Conservation (phyloP, 1,140 invertebrate genomes). For the Fragariocoptes setiger region DNA sequence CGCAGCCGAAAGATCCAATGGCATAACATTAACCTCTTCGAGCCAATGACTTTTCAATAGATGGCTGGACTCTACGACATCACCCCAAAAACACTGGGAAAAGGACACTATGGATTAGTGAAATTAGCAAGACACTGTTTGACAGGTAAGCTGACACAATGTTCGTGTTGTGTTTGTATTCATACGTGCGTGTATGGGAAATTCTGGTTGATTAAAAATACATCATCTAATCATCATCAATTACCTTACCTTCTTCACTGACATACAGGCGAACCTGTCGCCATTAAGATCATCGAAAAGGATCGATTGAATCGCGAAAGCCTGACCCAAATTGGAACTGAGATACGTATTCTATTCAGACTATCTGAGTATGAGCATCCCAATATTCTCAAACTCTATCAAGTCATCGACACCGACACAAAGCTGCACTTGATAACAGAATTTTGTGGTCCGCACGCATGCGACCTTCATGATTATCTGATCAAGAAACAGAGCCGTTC, state of each 20-base stretch:
- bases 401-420: conserved; percentile 84
- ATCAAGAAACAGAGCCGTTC: conserved; percentile 49
- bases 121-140: conserved; percentile 94
- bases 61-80: conserved; percentile 70
- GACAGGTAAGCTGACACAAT: conserved; percentile 39
- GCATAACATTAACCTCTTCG: too few species aligned
- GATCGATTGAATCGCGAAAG: conserved; percentile 55
- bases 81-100: conserved; percentile 50
- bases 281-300: conserved; percentile 69
- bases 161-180: too few species aligned
- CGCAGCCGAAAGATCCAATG: too few species aligned
- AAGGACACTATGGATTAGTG: conserved; percentile 90
- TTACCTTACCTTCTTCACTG: background rate
- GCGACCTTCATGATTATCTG: conserved; percentile 96
- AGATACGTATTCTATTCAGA: conserved; percentile 9
- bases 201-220: too few species aligned
- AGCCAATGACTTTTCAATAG: conserved; percentile 1
- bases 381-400: conserved; percentile 86
- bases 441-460: conserved; percentile 37
- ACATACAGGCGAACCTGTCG: conserved; percentile 27
- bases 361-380: conserved; percentile 27
- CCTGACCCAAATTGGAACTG: conserved; percentile 6
- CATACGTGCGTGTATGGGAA: too few species aligned
- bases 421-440: conserved; percentile 25
- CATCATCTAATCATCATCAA: too few species aligned